Conservation (phyloP, 2,113 vertebrate species). For the Eubucco bourcierii region DNA sequence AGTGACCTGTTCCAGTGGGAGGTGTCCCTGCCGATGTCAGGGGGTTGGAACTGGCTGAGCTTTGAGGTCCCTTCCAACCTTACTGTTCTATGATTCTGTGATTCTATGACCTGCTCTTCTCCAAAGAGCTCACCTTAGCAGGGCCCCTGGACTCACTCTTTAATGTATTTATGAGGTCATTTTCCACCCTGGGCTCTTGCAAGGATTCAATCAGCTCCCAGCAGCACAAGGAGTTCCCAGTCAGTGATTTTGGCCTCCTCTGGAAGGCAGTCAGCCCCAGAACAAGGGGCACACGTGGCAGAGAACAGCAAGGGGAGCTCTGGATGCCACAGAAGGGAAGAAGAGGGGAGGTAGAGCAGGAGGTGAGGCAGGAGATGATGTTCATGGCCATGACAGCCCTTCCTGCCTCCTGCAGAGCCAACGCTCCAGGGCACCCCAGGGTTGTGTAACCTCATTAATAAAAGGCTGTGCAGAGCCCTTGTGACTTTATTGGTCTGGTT, state of each 20-base stretch:
- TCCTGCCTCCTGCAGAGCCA: accelerated
- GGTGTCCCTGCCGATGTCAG: too few species aligned
- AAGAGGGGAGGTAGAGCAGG: background rate
- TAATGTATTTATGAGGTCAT: background rate
- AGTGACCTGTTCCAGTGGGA: too few species aligned
- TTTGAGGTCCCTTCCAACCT: too few species aligned
- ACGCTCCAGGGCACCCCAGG: background rate
- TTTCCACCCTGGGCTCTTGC: background rate
- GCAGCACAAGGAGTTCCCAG: background rate
- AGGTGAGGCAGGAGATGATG: background rate
- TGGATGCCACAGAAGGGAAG: background rate
- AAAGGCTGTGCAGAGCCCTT: background rate
- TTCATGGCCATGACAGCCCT: background rate
- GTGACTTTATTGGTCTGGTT: too few species aligned
- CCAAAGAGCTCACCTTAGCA: accelerated
- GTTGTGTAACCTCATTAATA: background rate
- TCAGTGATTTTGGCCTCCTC: background rate
- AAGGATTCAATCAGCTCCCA: background rate
- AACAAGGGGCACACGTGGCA: background rate
- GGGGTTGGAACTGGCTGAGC: too few species aligned
- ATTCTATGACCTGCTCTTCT: background rate
- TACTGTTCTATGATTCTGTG: too few species aligned
- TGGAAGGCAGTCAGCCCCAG: background rate
- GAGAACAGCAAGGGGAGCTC: accelerated
- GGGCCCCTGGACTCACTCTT: background rate